Evolutionary conservation across 2,797 vertebrate genomes (phyloP).

Genomic region (Ceryle rudis): DNA sequence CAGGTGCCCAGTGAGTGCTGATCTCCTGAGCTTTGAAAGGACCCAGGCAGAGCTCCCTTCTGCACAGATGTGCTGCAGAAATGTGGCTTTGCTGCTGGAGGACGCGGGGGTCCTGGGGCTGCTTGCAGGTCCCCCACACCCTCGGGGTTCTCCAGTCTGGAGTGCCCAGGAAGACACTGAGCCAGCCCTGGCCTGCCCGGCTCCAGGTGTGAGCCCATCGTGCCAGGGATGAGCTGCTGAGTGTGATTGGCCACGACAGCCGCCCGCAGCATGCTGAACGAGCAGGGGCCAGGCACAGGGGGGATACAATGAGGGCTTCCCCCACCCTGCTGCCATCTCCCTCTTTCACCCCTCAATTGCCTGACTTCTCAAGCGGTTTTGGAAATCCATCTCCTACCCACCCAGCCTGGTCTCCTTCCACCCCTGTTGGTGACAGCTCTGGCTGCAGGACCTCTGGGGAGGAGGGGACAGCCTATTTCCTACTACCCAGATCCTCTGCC

Average conservation of each 20-base stretch:
- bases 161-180: rapidly evolving
- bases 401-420: neutral
- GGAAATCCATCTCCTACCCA: neutral
- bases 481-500: neutral
- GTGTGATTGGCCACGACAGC: neutral
- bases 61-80: neutral
- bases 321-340: neutral
- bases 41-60: neutral
- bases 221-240: neutral
- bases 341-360: neutral
- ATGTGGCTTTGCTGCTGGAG: rapidly evolving
- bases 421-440: neutral
- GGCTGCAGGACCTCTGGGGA: neutral
- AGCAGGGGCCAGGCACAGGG: neutral
- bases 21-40: neutral
- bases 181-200: neutral
- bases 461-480: neutral
- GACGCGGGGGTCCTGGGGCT: neutral
- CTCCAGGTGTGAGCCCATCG: neutral
- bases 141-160: neutral
- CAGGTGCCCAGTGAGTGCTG: rapidly evolving
- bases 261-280: rapidly evolving
- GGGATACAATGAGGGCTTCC: neutral
- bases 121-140: neutral
- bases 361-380: neutral